phyloP scores from a whole-genome alignment of 2,113 vertebrate species.

The Tyto alba region DNA sequence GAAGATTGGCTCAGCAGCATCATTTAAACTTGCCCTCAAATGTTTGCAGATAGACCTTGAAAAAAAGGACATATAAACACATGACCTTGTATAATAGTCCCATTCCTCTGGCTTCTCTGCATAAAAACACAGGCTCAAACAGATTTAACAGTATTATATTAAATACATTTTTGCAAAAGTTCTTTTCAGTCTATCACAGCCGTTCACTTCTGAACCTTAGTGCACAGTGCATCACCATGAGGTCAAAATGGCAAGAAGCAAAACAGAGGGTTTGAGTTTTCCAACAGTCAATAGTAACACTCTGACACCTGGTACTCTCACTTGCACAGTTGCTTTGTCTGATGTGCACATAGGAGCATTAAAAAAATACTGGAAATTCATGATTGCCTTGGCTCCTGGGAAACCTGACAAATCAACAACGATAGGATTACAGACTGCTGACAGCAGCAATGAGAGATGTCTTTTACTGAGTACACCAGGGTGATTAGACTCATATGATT shows the following conservation, averaged over 20 bases:
- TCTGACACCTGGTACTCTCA: background rate
- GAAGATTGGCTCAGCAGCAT: background rate
- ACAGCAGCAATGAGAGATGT: background rate
- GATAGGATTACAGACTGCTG: background rate
- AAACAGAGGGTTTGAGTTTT: background rate
- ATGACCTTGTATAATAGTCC: background rate
- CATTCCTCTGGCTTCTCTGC: background rate
- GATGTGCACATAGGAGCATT: background rate
- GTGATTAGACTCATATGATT: background rate
- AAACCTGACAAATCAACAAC: background rate
- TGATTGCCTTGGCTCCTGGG: background rate
- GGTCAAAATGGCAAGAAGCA: background rate
- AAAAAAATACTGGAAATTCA: background rate
- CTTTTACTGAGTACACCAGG: background rate
- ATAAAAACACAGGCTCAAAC: background rate
- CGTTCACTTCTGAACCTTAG: background rate
- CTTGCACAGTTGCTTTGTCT: background rate
- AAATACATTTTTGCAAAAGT: background rate
- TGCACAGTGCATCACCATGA: background rate
- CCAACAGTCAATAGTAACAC: background rate
- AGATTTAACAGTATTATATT: background rate
- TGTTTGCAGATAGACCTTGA: background rate
- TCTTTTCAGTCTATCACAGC: background rate
- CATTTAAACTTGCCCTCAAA: constrained; percentile 32
- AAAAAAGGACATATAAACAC: background rate